Conservation (phyloP, 2,888 invertebrate genomes). For the Apotomis betuletana region DNA sequence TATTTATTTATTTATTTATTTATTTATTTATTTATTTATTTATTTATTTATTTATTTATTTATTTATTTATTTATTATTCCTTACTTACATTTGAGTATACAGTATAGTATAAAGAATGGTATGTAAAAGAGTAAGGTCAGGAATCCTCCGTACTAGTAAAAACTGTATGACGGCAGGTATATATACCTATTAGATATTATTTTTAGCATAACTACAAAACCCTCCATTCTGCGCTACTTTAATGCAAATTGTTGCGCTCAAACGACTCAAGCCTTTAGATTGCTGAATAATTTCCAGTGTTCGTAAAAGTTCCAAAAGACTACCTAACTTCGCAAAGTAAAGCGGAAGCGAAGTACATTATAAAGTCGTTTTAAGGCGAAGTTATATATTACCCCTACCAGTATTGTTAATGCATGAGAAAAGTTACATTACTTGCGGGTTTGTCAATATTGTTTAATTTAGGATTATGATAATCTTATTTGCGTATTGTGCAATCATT, state of each 20-base stretch:
- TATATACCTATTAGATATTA: too few species aligned
- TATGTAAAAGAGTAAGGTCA: too few species aligned
- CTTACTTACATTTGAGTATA: too few species aligned
- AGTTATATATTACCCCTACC: background rate
- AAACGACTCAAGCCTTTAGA: background rate
- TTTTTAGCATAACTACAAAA: too few species aligned
- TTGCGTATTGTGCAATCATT: background rate
- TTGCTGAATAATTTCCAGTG: conserved; percentile 22
- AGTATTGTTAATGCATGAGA: conserved; percentile 1
- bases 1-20: too few species aligned
- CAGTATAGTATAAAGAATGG: too few species aligned
- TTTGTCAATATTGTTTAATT: background rate
- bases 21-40: too few species aligned
- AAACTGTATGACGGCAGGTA: too few species aligned
- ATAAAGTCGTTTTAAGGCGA: conserved; percentile 28
- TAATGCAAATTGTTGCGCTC: background rate
- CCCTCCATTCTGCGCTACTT: too few species aligned
- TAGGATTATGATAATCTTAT: background rate
- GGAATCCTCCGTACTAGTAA: too few species aligned
- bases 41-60: too few species aligned
- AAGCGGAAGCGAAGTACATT: conserved; percentile 31
- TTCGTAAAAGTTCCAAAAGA: conserved; percentile 30
- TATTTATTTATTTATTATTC: too few species aligned
- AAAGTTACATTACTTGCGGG: conserved; percentile 17
- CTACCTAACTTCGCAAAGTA: conserved; percentile 14